These are phyloP conservation scores for Phycodurus eques DNA, from an alignment of 2,113 vertebrate genomes.

Conservation along the genomic window DNA sequence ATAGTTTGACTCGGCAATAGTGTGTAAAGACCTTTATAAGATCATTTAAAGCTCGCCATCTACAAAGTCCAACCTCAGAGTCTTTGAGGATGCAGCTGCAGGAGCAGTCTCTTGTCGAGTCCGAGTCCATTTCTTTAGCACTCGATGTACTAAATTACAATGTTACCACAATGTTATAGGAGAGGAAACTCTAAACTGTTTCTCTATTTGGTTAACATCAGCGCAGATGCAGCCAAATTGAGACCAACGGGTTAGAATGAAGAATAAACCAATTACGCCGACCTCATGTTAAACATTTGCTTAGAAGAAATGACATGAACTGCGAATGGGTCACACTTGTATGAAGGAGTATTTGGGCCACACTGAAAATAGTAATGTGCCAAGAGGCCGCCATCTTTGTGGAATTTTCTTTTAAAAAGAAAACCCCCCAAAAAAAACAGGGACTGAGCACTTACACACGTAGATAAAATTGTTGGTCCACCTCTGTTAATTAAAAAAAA, in stretches of 20 bases:
- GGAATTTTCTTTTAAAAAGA: no score
- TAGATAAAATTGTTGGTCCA: no score
- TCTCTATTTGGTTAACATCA: slow-evolving; percentile 50
- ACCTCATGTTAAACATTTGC: slow-evolving; percentile 11
- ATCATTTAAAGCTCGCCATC: slow-evolving; percentile 66
- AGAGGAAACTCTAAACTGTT: slow-evolving; percentile 49
- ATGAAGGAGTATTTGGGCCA: background rate
- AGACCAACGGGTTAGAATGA: slow-evolving; percentile 28
- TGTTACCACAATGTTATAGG: slow-evolving; percentile 56
- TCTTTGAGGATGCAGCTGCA: slow-evolving; percentile 68
- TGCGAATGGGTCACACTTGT: slow-evolving; percentile 7
- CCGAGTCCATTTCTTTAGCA: slow-evolving; percentile 61
- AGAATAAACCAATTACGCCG: slow-evolving; percentile 48
- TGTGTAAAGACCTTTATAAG: slow-evolving; percentile 57
- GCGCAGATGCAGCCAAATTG: slow-evolving; percentile 41
- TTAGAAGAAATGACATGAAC: slow-evolving; percentile 6
- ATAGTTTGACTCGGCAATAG: slow-evolving; percentile 19
- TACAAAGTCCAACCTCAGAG: slow-evolving; percentile 65
- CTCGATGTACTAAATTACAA: slow-evolving; percentile 19
- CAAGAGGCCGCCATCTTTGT: no score
- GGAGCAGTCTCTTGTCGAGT: slow-evolving; percentile 4
- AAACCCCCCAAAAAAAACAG: no score
- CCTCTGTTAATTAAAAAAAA: no score
- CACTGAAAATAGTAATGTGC: background rate
- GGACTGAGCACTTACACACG: no score